Evolutionary conservation across 2,888 invertebrate species (phyloP).

Genomic region (Synergus itoensis): DNA sequence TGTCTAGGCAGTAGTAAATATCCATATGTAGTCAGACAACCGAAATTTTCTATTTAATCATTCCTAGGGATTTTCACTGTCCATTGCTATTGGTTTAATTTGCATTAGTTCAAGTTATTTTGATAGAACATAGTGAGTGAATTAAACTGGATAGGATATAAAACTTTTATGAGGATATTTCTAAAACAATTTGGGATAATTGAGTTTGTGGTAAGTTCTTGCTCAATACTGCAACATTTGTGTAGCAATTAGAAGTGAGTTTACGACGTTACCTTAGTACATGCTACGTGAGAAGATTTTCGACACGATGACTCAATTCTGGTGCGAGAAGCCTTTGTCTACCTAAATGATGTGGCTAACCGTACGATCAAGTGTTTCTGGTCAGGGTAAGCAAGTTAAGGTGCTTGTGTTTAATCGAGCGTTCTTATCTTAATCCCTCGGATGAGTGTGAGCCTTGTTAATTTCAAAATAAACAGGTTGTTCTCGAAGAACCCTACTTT

Average conservation of each 20-base stretch:
- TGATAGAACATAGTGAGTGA: no score
- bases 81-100: no score
- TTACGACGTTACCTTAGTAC: conserved; percentile 50
- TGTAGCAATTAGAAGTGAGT: conserved; percentile 44
- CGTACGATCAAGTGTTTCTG: conserved; percentile 58
- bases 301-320: conserved; percentile 44
- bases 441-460: conserved; percentile 16
- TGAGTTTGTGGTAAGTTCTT: not conserved
- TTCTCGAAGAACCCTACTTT: conserved; percentile 10
- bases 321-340: conserved; percentile 46
- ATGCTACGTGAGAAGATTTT: conserved; percentile 55
- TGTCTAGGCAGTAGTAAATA: no score
- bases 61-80: no score
- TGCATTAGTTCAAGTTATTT: no score
- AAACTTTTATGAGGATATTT: not conserved
- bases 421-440: conserved; percentile 51
- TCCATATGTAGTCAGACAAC: no score
- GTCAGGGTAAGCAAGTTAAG: conserved; percentile 43
- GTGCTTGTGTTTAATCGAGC: conserved; percentile 49
- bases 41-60: no score
- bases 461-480: conserved; percentile 28
- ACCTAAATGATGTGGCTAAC: conserved; percentile 59
- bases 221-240: conserved; percentile 13
- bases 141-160: not conserved
- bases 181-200: not conserved